Percentiles rank a stretch among this genome's conserved stretches.
phyloP scores from a whole-genome alignment of 2,113 vertebrate genomes.

The Archilochus colubris region DNA sequence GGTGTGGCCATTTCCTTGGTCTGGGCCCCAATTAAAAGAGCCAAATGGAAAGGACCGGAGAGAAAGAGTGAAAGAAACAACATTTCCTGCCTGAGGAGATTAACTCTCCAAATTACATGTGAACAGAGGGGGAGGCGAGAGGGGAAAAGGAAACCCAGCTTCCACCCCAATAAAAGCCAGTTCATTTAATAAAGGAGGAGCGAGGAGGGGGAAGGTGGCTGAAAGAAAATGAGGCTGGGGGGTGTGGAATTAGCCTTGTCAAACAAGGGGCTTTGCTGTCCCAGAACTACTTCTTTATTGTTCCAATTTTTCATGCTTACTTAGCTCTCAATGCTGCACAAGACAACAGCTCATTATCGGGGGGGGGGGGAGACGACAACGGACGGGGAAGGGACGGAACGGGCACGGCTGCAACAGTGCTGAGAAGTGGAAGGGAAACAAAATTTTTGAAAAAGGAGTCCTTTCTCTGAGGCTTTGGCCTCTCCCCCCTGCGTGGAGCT shows the following conservation, averaged over 20 bases:
- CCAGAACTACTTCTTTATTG: slow-evolving; percentile 84
- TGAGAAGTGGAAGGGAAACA: slow-evolving; percentile 49
- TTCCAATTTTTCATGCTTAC: slow-evolving; percentile 92
- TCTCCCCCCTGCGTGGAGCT: background rate
- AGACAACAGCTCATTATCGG: slow-evolving; percentile 83
- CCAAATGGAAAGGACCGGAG: slow-evolving; percentile 43
- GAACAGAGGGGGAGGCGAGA: slow-evolving; percentile 51
- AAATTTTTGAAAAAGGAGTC: background rate
- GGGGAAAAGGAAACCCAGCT: slow-evolving; percentile 84
- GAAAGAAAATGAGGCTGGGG: slow-evolving; percentile 74
- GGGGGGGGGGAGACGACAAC: slow-evolving; percentile 52
- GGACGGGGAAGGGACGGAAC: background rate
- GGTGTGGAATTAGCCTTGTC: slow-evolving; percentile 87
- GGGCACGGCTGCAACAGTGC: background rate
- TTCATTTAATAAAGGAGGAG: slow-evolving; percentile 84
- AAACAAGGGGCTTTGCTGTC: slow-evolving; percentile 89
- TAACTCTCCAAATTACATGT: slow-evolving; percentile 74
- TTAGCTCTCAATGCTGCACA: slow-evolving; percentile 88
- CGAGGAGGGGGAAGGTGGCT: slow-evolving; percentile 52
- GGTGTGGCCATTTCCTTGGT: slow-evolving; percentile 41
- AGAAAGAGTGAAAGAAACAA: slow-evolving; percentile 70
- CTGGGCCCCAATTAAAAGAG: slow-evolving; percentile 69
- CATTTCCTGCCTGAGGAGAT: slow-evolving; percentile 73
- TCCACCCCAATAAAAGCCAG: slow-evolving; percentile 79
- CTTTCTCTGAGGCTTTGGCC: background rate